Percentiles rank a stretch among this genome's conserved stretches.
Evolutionary conservation across 2,113 vertebrate species (phyloP).

Genomic region (Stomatorhinus ivindoensis): DNA sequence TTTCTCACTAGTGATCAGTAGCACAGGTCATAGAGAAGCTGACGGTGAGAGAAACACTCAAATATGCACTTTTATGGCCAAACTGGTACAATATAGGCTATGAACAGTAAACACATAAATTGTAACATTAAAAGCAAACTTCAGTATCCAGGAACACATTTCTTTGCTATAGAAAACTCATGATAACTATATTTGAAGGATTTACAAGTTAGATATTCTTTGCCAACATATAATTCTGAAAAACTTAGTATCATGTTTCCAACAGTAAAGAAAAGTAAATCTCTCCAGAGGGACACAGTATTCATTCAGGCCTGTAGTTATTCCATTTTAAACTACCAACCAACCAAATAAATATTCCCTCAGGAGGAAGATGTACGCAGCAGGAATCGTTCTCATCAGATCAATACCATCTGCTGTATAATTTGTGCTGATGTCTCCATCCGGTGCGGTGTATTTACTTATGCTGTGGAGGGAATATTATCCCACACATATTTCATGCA

Average conservation of each 20-base stretch:
- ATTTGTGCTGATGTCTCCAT: slow-evolving; percentile 15
- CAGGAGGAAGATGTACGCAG: background rate
- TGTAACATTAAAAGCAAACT: background rate
- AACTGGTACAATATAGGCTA: background rate
- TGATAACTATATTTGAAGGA: background rate
- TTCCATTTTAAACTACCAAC: slow-evolving; percentile 12
- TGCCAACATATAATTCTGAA: slow-evolving; percentile 29
- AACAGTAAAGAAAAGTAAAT: slow-evolving; percentile 10
- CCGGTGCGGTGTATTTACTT: slow-evolving; percentile 13
- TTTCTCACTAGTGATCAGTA: background rate
- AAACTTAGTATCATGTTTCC: slow-evolving; percentile 1
- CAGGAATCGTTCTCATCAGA: background rate
- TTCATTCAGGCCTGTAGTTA: slow-evolving; percentile 1
- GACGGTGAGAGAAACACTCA: background rate
- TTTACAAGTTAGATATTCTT: background rate
- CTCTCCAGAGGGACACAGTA: background rate
- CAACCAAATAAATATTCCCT: slow-evolving; percentile 5
- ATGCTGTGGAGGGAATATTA: background rate
- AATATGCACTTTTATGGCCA: background rate
- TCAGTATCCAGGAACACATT: background rate
- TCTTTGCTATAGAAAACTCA: background rate
- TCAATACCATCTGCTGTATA: slow-evolving; percentile 22
- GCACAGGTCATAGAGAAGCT: background rate
- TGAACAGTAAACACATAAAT: background rate
- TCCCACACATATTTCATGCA: slow-evolving; percentile 13